Base-by-base conservation (phyloP, 2,797 vertebrate species). In the Eleutherodactylus coqui region DNA sequence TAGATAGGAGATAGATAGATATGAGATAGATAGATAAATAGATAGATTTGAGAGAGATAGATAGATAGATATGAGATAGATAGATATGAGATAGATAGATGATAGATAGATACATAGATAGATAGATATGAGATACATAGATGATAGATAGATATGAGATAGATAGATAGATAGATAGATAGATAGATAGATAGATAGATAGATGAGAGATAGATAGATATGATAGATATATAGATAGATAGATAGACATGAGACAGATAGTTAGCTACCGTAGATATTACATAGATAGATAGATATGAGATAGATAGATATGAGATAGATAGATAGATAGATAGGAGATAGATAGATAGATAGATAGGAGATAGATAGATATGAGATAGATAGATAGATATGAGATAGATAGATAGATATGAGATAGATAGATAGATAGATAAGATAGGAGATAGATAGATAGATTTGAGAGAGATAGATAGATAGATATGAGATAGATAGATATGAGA, bases 121-220 rank as follows among this genome's bases (percentile, higher is more conserved):
- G 69, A 72, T 72, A 49, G 41, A 75, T 75, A 75, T 14, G 43
- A 11, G n/a, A n/a, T n/a, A n/a, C n/a, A n/a, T n/a, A n/a, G n/a
- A n/a, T n/a, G n/a, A n/a, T n/a, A n/a, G n/a, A n/a, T 45, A n/a
- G n/a, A 19, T 51, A 51, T 8, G 19, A 69, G 64, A 69, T 72
- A 72, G 38, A 72, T n/a, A 72, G 36, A 72, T 72, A 72, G 21
- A 72, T 72, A 72, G 69, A 72, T 72, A 49, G 41, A 75, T 75
- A 75, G 43, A 11, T 45, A n/a, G n/a, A n/a, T n/a, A n/a, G n/a
- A n/a, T 6, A 69, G 64, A 69, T 72, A 72, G 38, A 72, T n/a
- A 72, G 36, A 72, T 72, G n/a, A n/a, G n/a, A 72, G 21, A 72
- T 72, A 72, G 69, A 72, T 72, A 49, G 41, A 75, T 75, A 75